A percentile compares a stretch with the other conserved stretches of the same genome.
Conservation (phyloP, 2,113 vertebrate genomes). For the Neolamprologus sp. region DNA sequence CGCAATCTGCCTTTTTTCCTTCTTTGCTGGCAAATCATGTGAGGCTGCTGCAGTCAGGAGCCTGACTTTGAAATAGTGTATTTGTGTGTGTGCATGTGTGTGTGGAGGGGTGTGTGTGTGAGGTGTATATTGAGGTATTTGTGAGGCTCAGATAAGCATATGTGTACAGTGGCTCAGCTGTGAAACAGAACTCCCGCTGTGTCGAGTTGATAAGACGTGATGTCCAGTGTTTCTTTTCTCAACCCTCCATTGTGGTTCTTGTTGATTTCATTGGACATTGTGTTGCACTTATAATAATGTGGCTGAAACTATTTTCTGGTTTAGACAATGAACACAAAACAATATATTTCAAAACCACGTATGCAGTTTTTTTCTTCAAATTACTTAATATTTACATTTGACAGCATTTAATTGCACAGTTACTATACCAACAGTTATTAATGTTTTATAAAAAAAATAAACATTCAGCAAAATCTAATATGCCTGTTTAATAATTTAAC, state of each 20-base stretch:
- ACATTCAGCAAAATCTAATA: not conserved
- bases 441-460: not conserved
- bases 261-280: conserved; percentile 2
- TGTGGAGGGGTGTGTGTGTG: not conserved
- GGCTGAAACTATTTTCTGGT: not conserved
- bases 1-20: not conserved
- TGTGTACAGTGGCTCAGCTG: conserved; percentile 16
- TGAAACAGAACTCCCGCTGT: conserved; percentile 18
- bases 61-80: conserved; percentile 26
- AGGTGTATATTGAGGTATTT: conserved; percentile 5
- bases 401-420: not conserved
- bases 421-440: not conserved
- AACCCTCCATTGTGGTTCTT: not conserved
- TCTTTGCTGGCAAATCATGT: conserved; percentile 8
- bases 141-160: conserved; percentile 37
- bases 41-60: not conserved
- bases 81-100: not conserved
- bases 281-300: not conserved
- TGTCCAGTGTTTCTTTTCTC: not conserved
- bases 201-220: conserved; percentile 16
- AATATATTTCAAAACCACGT: not conserved
- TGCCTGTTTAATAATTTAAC: not conserved
- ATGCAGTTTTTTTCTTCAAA: not conserved
- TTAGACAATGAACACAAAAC: not conserved
- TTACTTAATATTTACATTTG: not conserved